These are phyloP conservation scores for Habropoda laboriosa DNA, from an alignment of 1,140 invertebrate genomes.

Conservation along the genomic window DNA sequence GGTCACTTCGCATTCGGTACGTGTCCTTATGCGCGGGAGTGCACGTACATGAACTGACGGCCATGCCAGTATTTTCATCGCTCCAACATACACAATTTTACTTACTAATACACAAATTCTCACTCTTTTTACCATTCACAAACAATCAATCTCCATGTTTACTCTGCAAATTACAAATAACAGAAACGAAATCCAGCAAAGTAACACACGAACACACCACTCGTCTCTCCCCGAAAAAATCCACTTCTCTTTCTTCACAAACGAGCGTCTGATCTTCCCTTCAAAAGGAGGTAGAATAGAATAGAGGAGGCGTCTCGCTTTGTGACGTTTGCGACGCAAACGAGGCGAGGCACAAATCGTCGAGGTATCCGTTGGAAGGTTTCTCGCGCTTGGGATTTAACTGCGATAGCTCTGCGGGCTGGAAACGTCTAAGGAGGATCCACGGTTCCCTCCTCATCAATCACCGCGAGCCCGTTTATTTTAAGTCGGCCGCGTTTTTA, in stretches of 20 bases:
- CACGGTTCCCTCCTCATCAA: slow-evolving; percentile 72
- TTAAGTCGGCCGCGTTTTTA: slow-evolving; percentile 76
- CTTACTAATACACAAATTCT: too few relatives aligned
- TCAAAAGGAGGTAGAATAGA: not conserved
- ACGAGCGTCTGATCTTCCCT: not conserved
- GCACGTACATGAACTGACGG: too few relatives aligned
- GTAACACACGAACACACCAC: too few relatives aligned
- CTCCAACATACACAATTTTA: too few relatives aligned
- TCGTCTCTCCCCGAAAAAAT: too few relatives aligned
- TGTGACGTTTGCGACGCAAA: slow-evolving; percentile 32
- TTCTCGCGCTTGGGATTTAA: slow-evolving; percentile 45
- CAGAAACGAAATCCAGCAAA: too few relatives aligned
- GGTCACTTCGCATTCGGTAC: too few relatives aligned
- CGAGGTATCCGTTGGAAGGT: slow-evolving; percentile 66
- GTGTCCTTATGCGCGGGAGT: too few relatives aligned
- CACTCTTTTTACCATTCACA: too few relatives aligned
- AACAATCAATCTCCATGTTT: too few relatives aligned
- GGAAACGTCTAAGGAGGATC: slow-evolving; percentile 20
- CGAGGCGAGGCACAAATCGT: slow-evolving; percentile 73
- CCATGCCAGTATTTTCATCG: too few relatives aligned
- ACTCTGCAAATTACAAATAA: too few relatives aligned
- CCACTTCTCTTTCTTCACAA: not conserved
- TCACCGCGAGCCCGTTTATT: slow-evolving; percentile 76
- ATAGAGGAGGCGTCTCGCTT: not conserved
- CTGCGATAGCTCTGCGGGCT: not conserved